Evolutionary conservation across 2,888 invertebrate genomes (phyloP), one percentile per base, ranked within the genome.

Genomic region (Trichogramma dendrolimi): DNA sequence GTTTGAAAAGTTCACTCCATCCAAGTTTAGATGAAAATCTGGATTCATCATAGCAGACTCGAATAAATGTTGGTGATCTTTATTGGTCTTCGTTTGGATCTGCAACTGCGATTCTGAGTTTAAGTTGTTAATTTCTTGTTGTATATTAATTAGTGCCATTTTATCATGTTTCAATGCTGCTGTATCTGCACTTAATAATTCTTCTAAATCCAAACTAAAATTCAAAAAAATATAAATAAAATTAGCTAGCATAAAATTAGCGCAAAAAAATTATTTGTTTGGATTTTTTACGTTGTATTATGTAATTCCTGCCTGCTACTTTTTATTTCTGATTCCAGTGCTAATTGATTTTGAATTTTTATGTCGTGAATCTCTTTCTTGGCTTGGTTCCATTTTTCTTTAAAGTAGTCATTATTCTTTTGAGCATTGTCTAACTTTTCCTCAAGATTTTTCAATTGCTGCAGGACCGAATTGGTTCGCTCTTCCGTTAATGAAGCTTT

Each of bases 301-400:
- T 74, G 70, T 11, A 77, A 67, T 65, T 79, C 76, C 54, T 79
- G 73, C 60, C 75, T 74, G 61, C 82, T 83, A 2, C 76, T 80
- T 62, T 82, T 80, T 27, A 83, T 80, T 69, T 84, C 83, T 6
- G 79, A 71, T 61, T 86, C 80, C 70, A 85, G 76, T 48, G 81
- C 81, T 55, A 81, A 78, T 48, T 86, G 80, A 63, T 84, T 80
- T 71, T 81, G 80, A 48, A 82, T 80, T 72, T 87, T 87, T 63
- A 85, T 75, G 50, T 82, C 81, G 65, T 90, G 89, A 58, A 89
- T 81, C 71, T 90, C 89, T 0, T 86, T 80, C 4, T 87, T 85
- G 0, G 87, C 85, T 65, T 85, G 84, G 1, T 85, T 84, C 88
- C 89, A 91, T 72, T 90, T 87, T 69, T 87, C 86, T 72, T 91